A percentile compares a stretch with the other conserved stretches of the same genome.
Conservation (phyloP, 2,113 vertebrate genomes). For the Catharus bicknelli region DNA sequence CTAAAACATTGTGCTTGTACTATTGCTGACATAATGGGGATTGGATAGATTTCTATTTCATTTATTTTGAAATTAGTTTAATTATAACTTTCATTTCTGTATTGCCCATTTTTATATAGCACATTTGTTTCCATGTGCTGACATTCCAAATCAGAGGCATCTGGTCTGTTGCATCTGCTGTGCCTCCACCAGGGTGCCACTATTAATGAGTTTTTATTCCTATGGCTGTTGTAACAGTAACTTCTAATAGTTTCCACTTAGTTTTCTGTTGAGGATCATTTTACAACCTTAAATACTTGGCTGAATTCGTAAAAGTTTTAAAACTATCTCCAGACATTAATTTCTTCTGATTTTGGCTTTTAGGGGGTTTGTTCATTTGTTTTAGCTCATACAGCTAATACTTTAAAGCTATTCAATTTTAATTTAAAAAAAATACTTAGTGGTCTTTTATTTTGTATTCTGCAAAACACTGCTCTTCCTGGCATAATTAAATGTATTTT, state of each 20-base stretch:
- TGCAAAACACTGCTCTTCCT: background rate
- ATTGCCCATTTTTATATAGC: background rate
- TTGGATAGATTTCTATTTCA: background rate
- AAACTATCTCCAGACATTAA: background rate
- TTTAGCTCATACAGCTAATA: background rate
- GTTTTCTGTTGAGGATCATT: background rate
- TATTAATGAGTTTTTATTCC: slow-evolving; percentile 5
- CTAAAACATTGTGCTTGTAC: background rate
- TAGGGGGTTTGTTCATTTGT: fast-evolving
- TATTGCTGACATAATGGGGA: background rate
- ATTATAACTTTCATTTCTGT: slow-evolving; percentile 3
- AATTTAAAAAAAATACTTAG: background rate
- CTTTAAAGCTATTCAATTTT: background rate
- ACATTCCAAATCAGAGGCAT: slow-evolving; percentile 12
- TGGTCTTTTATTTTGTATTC: background rate
- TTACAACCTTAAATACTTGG: background rate
- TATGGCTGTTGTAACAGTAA: background rate
- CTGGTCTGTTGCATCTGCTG: slow-evolving; percentile 35
- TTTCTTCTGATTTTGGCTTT: background rate
- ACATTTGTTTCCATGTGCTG: background rate
- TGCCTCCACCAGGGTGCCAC: background rate
- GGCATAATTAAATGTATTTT: background rate
- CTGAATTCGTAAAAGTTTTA: background rate
- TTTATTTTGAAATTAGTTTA: background rate
- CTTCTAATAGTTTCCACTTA: background rate